phyloP scores from a whole-genome alignment of 2,797 vertebrate genomes.

The Pangasius djambal region DNA sequence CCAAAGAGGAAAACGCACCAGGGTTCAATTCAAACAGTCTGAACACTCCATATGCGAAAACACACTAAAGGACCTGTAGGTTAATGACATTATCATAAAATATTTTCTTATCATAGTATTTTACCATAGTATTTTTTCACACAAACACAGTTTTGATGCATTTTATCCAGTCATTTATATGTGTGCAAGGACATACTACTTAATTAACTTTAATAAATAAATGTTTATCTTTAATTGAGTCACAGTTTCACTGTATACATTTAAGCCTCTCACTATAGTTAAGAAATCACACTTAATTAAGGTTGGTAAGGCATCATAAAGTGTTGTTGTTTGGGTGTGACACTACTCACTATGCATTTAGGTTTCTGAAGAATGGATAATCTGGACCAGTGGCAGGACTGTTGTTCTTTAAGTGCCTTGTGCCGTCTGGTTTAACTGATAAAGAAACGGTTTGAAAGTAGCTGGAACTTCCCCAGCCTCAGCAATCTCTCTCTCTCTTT shows the following conservation, averaged over 20 bases:
- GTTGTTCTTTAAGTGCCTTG: constrained; percentile 3
- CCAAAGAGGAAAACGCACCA: not conserved
- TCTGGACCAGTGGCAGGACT: not conserved
- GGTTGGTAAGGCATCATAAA: not conserved
- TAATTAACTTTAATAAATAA: not conserved
- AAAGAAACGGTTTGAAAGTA: constrained; percentile 18
- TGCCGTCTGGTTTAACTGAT: constrained; percentile 8
- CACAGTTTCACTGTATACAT: not conserved
- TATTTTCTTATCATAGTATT: not conserved
- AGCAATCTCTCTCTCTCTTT: not conserved
- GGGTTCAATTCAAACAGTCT: not conserved
- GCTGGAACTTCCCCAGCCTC: constrained; percentile 5
- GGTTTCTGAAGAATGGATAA: constrained; percentile 17
- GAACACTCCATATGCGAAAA: not conserved
- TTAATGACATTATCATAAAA: not conserved
- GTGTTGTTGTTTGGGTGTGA: not conserved
- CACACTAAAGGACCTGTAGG: not conserved
- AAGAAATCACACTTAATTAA: not conserved
- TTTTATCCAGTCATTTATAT: not conserved
- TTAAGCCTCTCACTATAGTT: not conserved
- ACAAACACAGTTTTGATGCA: not conserved
- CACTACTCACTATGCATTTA: not conserved
- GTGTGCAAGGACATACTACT: not conserved
- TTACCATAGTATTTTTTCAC: not conserved
- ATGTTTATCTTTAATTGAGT: not conserved